These are phyloP conservation scores for Ahaetulla prasina DNA, from an alignment of 2,113 vertebrate species.

Conservation along the genomic window DNA sequence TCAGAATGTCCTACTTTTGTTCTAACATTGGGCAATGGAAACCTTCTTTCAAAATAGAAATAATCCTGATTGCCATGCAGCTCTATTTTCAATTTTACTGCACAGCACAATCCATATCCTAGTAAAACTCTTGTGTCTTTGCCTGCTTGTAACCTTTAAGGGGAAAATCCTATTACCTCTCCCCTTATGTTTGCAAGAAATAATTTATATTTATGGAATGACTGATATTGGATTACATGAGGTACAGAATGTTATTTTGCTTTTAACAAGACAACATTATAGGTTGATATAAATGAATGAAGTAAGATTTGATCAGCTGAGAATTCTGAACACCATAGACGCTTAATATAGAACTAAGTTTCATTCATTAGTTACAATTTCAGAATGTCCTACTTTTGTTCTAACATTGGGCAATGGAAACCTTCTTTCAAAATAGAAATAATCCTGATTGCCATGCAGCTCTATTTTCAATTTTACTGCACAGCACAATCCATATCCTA, in stretches of 20 bases:
- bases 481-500: not conserved
- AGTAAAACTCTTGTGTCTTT: too few species aligned
- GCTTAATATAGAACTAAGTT: not conserved
- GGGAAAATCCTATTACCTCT: not conserved
- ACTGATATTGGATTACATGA: not conserved
- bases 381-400: not conserved
- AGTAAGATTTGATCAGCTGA: not conserved
- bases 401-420: not conserved
- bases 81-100: too few species aligned
- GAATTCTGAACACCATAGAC: not conserved
- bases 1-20: too few species aligned
- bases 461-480: not conserved
- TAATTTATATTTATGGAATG: not conserved
- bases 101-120: too few species aligned
- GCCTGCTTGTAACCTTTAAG: too few species aligned
- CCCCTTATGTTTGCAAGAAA: not conserved
- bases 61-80: too few species aligned
- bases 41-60: too few species aligned
- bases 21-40: too few species aligned
- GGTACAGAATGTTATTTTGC: not conserved
- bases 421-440: not conserved
- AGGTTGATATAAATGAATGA: not conserved
- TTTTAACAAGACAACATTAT: not conserved
- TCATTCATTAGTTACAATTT: not conserved
- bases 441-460: not conserved